phyloP scores from a whole-genome alignment of 1,140 invertebrate genomes.

The Pinna nobilis region DNA sequence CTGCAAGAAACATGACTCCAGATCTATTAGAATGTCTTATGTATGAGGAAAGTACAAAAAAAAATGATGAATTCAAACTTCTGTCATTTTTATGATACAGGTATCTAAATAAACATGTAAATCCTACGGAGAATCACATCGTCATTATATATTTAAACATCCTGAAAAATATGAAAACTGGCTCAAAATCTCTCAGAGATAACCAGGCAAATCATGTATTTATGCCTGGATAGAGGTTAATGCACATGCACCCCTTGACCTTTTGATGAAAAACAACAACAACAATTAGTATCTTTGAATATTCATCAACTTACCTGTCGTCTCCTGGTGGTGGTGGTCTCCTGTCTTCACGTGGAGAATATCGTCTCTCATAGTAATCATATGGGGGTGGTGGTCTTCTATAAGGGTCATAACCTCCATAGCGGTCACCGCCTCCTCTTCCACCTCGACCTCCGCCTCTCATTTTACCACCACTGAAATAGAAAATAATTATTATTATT shows the following conservation, averaged over 20 bases:
- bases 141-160: neutral
- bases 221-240: neutral
- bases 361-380: constrained; percentile 42
- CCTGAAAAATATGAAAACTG: no score
- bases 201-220: neutral
- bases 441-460: constrained; percentile 37
- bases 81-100: no score
- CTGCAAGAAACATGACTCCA: no score
- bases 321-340: no score
- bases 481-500: neutral
- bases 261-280: no score
- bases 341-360: no score
- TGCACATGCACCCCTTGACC: neutral
- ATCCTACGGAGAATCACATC: constrained; percentile 16
- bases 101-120: neutral
- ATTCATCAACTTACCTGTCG: neutral
- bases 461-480: constrained; percentile 41
- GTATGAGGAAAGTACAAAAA: no score
- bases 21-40: no score
- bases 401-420: constrained; percentile 40
- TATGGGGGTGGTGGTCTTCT: constrained; percentile 41
- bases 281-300: no score
- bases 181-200: neutral
- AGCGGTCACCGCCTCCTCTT: constrained; percentile 24
- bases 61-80: no score